Conservation (phyloP, 2,113 vertebrate genomes). For the Synchiropus splendidus region DNA sequence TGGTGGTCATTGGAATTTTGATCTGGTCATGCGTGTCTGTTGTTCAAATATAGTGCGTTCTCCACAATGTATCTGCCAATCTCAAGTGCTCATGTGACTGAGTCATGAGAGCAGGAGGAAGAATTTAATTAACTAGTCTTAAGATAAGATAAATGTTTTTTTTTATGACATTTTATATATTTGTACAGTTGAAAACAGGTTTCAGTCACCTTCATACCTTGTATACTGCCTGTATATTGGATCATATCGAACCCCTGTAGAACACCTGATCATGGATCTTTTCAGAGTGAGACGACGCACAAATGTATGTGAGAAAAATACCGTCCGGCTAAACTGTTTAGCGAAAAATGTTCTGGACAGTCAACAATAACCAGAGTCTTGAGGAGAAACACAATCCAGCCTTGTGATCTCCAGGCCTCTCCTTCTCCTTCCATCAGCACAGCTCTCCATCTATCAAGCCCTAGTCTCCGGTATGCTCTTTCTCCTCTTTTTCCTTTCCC, state of each 20-base stretch:
- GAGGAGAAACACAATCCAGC: conserved; percentile 52
- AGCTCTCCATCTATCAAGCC: conserved; percentile 39
- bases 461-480: conserved; percentile 17
- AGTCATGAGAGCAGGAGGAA: too few relatives aligned
- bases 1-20: too few relatives aligned
- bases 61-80: too few relatives aligned
- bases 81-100: too few relatives aligned
- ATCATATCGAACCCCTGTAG: conserved; percentile 10
- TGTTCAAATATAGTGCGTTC: too few relatives aligned
- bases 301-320: conserved; percentile 22
- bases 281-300: conserved; percentile 16
- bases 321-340: conserved; percentile 12
- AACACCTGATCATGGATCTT: conserved; percentile 31
- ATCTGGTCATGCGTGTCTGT: too few relatives aligned
- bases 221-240: too few relatives aligned
- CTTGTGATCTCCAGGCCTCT: conserved; percentile 48
- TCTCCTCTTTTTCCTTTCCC: conserved; percentile 8
- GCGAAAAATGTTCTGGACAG: conserved; percentile 26
- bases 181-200: too few relatives aligned
- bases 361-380: conserved; percentile 49
- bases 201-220: too few relatives aligned
- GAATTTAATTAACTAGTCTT: too few relatives aligned
- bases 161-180: too few relatives aligned
- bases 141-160: too few relatives aligned
- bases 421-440: conserved; percentile 40